phyloP scores from a whole-genome alignment of 2,113 vertebrate species.

The Menidia beryllina region DNA sequence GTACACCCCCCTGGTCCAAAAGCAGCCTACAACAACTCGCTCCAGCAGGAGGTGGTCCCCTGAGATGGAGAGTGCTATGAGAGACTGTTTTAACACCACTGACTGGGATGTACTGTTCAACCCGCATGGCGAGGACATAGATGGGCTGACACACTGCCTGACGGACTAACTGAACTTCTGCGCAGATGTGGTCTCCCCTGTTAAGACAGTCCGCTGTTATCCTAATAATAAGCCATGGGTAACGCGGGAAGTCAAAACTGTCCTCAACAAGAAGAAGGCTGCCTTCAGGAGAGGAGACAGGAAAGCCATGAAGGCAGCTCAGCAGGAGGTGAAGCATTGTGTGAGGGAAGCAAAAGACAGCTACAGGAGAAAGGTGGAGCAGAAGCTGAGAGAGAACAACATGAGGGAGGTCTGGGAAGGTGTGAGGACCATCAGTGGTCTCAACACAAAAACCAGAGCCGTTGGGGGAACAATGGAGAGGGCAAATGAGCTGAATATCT shows the following conservation, averaged over 20 bases:
- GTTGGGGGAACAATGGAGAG: no score
- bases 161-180: no score
- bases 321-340: slow-evolving; percentile 4
- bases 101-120: background rate
- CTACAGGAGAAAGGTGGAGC: slow-evolving; percentile 9
- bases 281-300: background rate
- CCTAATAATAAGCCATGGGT: background rate
- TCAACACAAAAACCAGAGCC: no score
- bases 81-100: slow-evolving; percentile 1
- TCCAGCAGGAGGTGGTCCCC: background rate
- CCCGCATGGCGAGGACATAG: background rate
- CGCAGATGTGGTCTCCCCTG: no score
- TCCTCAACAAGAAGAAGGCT: background rate
- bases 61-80: background rate
- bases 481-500: no score
- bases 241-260: background rate
- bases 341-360: background rate
- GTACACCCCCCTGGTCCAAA: background rate
- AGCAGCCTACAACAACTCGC: background rate
- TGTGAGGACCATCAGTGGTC: slow-evolving; percentile 1
- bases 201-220: no score
- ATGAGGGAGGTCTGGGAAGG: background rate
- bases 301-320: background rate
- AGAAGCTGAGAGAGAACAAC: background rate
- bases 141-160: no score